phyloP scores from a whole-genome alignment of 2,797 vertebrate genomes.

The Tinamus major region DNA sequence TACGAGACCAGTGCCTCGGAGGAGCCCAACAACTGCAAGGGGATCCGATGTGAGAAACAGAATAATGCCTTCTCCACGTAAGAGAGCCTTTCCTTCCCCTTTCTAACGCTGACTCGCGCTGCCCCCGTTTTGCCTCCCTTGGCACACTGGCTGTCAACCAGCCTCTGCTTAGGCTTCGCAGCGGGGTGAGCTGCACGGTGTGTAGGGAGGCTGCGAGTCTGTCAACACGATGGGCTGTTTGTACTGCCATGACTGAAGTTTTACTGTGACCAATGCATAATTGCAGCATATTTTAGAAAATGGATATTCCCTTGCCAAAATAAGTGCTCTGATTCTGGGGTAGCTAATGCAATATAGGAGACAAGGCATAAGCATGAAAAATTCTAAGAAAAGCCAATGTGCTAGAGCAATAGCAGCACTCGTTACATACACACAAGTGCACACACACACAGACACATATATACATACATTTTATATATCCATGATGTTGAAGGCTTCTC shows the following conservation, averaged over 20 bases:
- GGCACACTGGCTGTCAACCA: background rate
- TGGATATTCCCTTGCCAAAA: background rate
- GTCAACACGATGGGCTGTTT: background rate
- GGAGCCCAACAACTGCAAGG: constrained; percentile 96
- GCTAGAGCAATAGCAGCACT: background rate
- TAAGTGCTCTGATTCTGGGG: background rate
- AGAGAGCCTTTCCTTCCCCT: constrained; percentile 69
- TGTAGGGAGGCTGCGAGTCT: background rate
- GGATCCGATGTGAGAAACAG: constrained; percentile 97
- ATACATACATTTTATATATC: background rate
- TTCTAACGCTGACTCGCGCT: background rate
- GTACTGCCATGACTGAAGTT: background rate
- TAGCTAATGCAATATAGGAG: background rate
- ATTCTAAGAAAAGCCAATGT: background rate
- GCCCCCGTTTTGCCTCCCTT: background rate
- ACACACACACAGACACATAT: background rate
- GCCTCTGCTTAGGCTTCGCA: background rate
- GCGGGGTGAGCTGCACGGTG: background rate
- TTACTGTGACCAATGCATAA: fast-evolving
- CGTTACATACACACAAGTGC: background rate
- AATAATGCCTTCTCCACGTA: constrained; percentile 99
- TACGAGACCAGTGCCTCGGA: constrained; percentile 96
- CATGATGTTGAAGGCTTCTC: background rate
- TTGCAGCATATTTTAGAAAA: background rate
- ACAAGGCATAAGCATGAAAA: background rate